These are phyloP conservation scores for Drosophila melanosoma DNA, from an alignment of 2,888 invertebrate genomes.

Conservation along the genomic window DNA sequence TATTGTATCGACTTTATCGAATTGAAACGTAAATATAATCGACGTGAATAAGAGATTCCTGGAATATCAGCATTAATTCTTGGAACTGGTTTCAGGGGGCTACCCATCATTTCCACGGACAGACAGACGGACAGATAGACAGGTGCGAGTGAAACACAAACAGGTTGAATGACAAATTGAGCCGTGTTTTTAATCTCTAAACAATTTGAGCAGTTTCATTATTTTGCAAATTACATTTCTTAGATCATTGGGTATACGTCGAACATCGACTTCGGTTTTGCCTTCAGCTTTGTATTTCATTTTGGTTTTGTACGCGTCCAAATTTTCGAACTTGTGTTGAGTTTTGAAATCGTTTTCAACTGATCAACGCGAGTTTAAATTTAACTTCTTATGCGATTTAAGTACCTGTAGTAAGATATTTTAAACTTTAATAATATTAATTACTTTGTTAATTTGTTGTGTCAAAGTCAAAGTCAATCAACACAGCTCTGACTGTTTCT, in stretches of 20 bases:
- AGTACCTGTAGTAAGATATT: constrained; percentile 52
- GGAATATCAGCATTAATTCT: constrained; percentile 64
- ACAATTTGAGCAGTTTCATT: constrained; percentile 35
- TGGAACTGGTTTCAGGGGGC: constrained; percentile 65
- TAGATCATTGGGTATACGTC: constrained; percentile 56
- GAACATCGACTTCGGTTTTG: constrained; percentile 8
- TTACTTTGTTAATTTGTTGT: constrained; percentile 36
- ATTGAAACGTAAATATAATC: constrained; percentile 49
- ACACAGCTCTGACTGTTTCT: constrained; percentile 27
- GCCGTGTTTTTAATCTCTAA: constrained; percentile 36
- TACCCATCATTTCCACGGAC: constrained; percentile 19
- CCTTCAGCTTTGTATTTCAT: constrained; percentile 14
- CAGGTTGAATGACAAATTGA: constrained; percentile 71
- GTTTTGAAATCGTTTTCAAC: constrained; percentile 44
- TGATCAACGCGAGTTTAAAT: constrained; percentile 66
- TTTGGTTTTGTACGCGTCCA: constrained; percentile 34
- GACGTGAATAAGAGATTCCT: constrained; percentile 48
- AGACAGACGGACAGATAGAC: constrained; percentile 30
- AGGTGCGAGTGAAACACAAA: constrained; percentile 33
- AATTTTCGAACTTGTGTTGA: constrained; percentile 48
- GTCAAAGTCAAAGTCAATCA: constrained; percentile 37
- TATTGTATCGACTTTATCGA: constrained; percentile 14
- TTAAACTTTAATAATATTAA: constrained; percentile 31
- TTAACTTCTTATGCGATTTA: constrained; percentile 69
- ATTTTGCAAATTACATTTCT: constrained; percentile 68